Base-by-base conservation (phyloP, 1,140 invertebrate species). In the Tyrophagus putrescentiae region DNA sequence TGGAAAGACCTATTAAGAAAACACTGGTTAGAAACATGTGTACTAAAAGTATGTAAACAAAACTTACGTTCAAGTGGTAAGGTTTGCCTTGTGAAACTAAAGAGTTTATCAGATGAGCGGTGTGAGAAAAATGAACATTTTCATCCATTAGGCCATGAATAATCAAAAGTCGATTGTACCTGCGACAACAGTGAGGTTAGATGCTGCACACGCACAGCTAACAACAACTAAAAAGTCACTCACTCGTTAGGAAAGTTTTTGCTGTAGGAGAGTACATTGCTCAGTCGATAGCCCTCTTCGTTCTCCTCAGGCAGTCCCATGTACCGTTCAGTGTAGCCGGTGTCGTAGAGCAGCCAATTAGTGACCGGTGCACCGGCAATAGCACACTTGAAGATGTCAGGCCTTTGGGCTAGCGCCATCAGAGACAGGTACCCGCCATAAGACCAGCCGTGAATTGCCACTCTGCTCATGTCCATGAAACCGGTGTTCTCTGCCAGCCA, bases 121-220 rank as follows among this genome's bases (percentile, higher is more conserved):
- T 95, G 71, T 98, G 93, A 66, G 84, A 83, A 72, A 98, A 98
- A 73, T 98, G 95, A n/a, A 99, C 95, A 72, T 98, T 99, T 74
- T 99, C 95, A 73, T 99, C 95, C 57, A 95, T 92, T 45, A 97
- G 76, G 5, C 95, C 95, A 73, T 99, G 95, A 65, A 98, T 87
- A 39, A 98, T 91, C n/a, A 99, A 74, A 41, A 98, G 72, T 59
- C 92, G 78, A 71, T 91, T 92, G 70, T 92, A 88, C 69, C 87
- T 88, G 69, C 31, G 68, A 67, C 52, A 62, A 50, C 53, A 72
- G 71, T 41, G 45, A 59, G 42, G 60, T 45, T 54, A 65, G 64
- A 65, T 39, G 53, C 27, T 13, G 18, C 18, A n/a, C 7, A 25
- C 18, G 31, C 7, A 52, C 6, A 41, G 11, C 45, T 34, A 56